Evolutionary conservation across 1,140 invertebrate species (phyloP), one percentile per base, ranked within the genome.

Genomic region (Aphis craccivora): DNA sequence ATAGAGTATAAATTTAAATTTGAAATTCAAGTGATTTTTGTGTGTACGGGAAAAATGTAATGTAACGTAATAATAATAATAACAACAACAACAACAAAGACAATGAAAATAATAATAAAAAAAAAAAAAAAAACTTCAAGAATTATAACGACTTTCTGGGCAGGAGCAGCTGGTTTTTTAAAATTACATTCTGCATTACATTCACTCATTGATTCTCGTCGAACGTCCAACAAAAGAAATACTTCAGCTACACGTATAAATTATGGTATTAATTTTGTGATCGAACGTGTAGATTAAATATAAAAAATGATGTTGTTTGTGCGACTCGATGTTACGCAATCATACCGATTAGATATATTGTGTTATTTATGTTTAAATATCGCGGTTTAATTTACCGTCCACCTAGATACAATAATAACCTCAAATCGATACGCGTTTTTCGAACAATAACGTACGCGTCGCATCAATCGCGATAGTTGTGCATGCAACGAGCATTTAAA

Each of bases 231-330:
- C 60, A 76, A 76, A 76, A 76, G 60, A 76, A 76, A 76, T 76
- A 76, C 60, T 76, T 76, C 60, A 76, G 20, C 60, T 76, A 35
- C 60, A 76, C 60, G 30, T 76, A n/a, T 76, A 76, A 76, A 76
- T 76, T 76, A 76, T n/a, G 60, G 60, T 76, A 76, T 76, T 76
- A 76, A 76, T 76, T 76, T 76, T 76, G 60, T 76, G 60, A 76
- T 76, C 60, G 60, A 76, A 76, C 60, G 60, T 76, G 60, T 76
- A 76, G 60, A 76, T 76, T 76, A 76, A 76, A 67, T n/a, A 76
- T 76, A 76, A 76, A 76, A 76, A 76, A 76, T 76, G 30, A 76
- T 76, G 60, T 76, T 76, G 60, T 76, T 76, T n/a, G 60, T 76
- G n/a, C 60, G 30, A 76, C 60, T 76, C 30, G 60, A 76, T 76